phyloP scores from a whole-genome alignment of 2,888 invertebrate species.

The Oscheius sp. region DNA sequence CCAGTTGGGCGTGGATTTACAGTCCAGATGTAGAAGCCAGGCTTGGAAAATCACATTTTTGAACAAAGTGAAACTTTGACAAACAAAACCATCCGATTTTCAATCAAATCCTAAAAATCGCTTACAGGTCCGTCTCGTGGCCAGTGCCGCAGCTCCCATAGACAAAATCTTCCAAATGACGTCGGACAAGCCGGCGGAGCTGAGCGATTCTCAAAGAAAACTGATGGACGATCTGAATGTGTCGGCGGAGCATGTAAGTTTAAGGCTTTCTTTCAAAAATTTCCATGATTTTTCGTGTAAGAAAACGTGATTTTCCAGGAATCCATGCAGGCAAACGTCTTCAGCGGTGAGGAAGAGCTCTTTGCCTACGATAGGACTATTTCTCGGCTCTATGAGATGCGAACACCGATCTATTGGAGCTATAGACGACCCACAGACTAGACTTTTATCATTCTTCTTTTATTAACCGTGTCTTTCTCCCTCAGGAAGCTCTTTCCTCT shows the following conservation, averaged over 20 bases:
- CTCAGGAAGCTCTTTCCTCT: slow-evolving; percentile 1
- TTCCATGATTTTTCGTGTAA: slow-evolving; percentile 23
- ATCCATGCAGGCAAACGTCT: slow-evolving; percentile 86
- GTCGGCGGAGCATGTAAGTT: slow-evolving; percentile 74
- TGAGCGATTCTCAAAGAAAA: slow-evolving; percentile 84
- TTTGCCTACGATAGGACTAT: slow-evolving; percentile 95
- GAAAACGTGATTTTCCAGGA: slow-evolving; percentile 76
- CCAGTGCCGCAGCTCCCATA: slow-evolving; percentile 85
- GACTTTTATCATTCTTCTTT: neutral
- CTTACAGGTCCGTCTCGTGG: slow-evolving; percentile 82
- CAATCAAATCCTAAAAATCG: slow-evolving; percentile 6
- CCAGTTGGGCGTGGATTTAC: no score
- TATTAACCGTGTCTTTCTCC: neutral
- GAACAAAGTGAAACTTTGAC: no score
- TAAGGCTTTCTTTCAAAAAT: neutral
- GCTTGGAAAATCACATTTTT: no score
- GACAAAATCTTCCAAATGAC: slow-evolving; percentile 82
- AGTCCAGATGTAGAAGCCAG: no score
- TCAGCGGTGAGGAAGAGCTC: slow-evolving; percentile 96
- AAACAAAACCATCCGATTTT: no score
- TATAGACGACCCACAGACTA: slow-evolving; percentile 50
- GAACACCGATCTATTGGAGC: slow-evolving; percentile 90
- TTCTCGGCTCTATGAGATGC: slow-evolving; percentile 94
- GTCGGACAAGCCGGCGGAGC: slow-evolving; percentile 71
- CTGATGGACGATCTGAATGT: slow-evolving; percentile 96